Base-by-base conservation (phyloP, 2,888 invertebrate genomes). In the Galerucella calmariensis region DNA sequence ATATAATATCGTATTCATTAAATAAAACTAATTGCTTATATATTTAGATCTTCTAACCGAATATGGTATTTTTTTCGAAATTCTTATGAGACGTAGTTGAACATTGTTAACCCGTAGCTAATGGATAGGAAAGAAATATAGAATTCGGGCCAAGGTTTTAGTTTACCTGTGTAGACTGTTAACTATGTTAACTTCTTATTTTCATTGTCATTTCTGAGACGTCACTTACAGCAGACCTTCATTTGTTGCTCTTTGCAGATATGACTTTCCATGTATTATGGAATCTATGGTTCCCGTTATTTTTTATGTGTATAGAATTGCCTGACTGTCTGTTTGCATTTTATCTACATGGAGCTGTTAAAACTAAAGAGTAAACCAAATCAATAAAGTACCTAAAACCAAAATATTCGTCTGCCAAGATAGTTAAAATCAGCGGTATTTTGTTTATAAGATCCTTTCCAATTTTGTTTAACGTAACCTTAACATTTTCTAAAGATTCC, bases 141-240 rank as follows among this genome's bases (percentile, higher is more conserved):
- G 56, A 65, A 79, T 78, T 74, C 79, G 74, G 80, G 79, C 77
- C 80, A 81, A 81, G 81, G 80, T 74, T 78, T 69, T 56, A 70
- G 73, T 78, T 69, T 56, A 70, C 73, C 73, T 73, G 69, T 75
- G 61, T 58, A 67, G 68, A 69, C 67, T 73, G 66, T 67, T 62
- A 76, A 75, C 73, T 53, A 65, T 62, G 67, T 69, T 71, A 72
- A 75, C 72, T 76, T 79, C 73, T 79, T 65, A 65, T 65, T 79
- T 75, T 77, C 80, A 81, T 81, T 82, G 82, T 80, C 79, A 79
- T 76, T 77, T 75, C 78, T 67, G 58, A 78, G 78, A 81, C 81
- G 82, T 82, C 80, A 80, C 69, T 46, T 12, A 16, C 11, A 69
- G 20, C 58, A 73, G 72, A 80, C 66, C 59, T 67, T 73, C 67